Percentiles rank a stretch among this genome's conserved stretches.
Conservation (phyloP, 2,113 vertebrate genomes). For the Rhynchomys soricoides region DNA sequence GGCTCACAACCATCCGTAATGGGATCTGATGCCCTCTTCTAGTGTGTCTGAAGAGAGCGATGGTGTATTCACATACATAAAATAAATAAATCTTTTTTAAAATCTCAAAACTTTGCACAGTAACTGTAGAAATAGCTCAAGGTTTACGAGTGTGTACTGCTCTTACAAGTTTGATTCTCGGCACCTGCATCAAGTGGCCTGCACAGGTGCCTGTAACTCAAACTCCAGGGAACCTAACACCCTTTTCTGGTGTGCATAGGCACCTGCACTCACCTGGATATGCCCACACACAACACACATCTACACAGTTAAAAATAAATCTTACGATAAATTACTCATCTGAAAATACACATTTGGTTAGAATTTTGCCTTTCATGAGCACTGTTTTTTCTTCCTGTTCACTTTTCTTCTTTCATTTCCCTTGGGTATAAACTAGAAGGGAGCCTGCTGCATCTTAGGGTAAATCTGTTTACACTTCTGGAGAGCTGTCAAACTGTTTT, state of each 20-base stretch:
- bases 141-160: neutral
- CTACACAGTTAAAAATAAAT: neutral
- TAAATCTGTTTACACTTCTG: neutral
- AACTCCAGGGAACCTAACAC: neutral
- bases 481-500: neutral
- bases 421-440: neutral
- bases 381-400: neutral
- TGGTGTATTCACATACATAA: no score
- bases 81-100: no score
- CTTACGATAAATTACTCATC: neutral
- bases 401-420: neutral
- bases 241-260: neutral
- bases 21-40: no score
- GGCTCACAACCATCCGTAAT: no score
- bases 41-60: no score
- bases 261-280: neutral
- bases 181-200: neutral
- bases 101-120: neutral
- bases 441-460: neutral
- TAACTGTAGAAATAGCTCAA: neutral
- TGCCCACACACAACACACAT: neutral
- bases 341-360: neutral
- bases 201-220: neutral
- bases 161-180: neutral
- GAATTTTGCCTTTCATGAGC: neutral